Percentiles rank a stretch among this genome's conserved stretches.
These are phyloP conservation scores for Ictidomys tridecemlineatus DNA, from an alignment of 2,113 vertebrate species.

Conservation along the genomic window DNA sequence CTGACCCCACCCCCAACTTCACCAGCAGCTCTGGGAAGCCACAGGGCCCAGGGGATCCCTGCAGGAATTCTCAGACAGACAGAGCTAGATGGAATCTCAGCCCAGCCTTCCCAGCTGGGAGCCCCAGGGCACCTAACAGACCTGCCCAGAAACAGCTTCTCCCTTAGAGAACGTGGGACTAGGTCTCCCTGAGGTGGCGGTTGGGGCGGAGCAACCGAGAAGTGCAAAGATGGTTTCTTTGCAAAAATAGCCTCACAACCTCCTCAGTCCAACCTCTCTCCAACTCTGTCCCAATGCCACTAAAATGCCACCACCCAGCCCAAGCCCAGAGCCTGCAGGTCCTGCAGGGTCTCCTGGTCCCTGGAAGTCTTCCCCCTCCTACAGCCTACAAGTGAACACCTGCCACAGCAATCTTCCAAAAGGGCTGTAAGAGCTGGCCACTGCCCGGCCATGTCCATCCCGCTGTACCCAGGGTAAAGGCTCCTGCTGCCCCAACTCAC, in stretches of 20 bases:
- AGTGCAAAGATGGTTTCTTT: background rate
- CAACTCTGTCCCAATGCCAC: background rate
- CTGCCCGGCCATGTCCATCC: background rate
- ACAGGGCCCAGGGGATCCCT: rapidly evolving
- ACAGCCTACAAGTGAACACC: background rate
- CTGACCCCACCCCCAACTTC: rapidly evolving
- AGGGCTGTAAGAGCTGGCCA: background rate
- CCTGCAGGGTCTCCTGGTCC: background rate
- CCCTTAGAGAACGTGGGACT: background rate
- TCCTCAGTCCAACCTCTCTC: background rate
- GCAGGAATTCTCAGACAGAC: too few species aligned
- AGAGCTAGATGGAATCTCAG: background rate
- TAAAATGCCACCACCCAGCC: background rate
- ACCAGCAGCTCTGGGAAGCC: background rate
- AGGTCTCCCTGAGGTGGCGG: background rate
- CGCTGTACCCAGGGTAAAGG: background rate
- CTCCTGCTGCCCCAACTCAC: background rate
- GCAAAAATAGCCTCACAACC: background rate
- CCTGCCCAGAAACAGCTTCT: background rate
- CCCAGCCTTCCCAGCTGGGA: background rate
- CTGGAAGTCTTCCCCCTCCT: background rate
- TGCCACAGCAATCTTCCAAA: background rate
- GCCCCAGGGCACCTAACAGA: background rate
- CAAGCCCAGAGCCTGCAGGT: background rate
- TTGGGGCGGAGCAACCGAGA: background rate